phyloP scores from a whole-genome alignment of 1,140 invertebrate species.

The Trialeurodes vaporariorum region DNA sequence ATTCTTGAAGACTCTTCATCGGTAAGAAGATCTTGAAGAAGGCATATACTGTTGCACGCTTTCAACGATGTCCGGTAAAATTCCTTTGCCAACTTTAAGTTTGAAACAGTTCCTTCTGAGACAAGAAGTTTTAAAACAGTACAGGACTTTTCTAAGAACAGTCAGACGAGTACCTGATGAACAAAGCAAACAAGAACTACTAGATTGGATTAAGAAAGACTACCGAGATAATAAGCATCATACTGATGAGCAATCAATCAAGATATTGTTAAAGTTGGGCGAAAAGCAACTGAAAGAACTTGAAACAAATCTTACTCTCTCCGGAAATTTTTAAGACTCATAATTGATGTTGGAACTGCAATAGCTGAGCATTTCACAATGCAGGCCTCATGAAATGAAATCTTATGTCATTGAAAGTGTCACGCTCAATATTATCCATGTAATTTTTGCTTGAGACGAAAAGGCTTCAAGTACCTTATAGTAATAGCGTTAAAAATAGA shows the following conservation, averaged over 20 bases:
- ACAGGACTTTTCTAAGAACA: slow-evolving; percentile 53
- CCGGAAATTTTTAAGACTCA: not conserved
- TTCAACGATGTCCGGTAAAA: too few relatives aligned
- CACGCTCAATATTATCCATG: too few relatives aligned
- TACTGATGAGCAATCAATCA: slow-evolving; percentile 49
- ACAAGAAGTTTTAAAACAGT: slow-evolving; percentile 61
- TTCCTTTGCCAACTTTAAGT: not conserved
- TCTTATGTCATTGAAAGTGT: too few relatives aligned
- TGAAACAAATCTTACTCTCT: slow-evolving; percentile 40
- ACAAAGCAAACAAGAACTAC: slow-evolving; percentile 46
- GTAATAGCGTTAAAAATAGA: too few relatives aligned
- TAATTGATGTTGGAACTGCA: too few relatives aligned
- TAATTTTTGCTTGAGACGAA: too few relatives aligned
- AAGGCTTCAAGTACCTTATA: too few relatives aligned
- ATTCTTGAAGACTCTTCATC: too few relatives aligned
- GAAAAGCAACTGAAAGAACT: slow-evolving; percentile 52
- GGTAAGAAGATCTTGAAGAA: too few relatives aligned
- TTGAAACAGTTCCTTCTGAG: slow-evolving; percentile 53
- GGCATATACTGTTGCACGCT: too few relatives aligned
- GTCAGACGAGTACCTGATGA: slow-evolving; percentile 51
- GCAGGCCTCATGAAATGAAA: too few relatives aligned
- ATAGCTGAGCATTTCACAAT: too few relatives aligned
- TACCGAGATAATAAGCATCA: slow-evolving; percentile 54
- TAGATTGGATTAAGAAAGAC: slow-evolving; percentile 54
- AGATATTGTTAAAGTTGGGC: slow-evolving; percentile 54